Conservation (phyloP, 1,140 invertebrate species). For the Antheraea mylitta region DNA sequence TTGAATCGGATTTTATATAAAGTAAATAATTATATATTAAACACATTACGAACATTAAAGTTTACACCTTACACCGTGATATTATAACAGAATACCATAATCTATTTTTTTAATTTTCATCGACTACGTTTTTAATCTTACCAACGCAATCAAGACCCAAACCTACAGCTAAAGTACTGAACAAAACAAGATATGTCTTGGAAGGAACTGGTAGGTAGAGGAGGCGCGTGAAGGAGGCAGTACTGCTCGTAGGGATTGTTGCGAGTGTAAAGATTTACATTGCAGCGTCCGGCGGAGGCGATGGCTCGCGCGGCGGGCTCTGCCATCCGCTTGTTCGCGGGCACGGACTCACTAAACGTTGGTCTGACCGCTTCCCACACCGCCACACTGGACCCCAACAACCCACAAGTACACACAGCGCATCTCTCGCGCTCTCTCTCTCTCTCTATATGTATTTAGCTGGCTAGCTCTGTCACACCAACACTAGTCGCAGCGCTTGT, state of each 20-base stretch:
- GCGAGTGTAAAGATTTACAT: conserved; percentile 50
- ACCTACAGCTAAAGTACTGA: not conserved
- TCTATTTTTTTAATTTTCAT: not conserved
- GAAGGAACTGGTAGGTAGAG: not conserved
- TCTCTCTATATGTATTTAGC: not conserved
- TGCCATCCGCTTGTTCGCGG: conserved; percentile 87
- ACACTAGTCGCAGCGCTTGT: no score
- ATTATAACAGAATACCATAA: not conserved
- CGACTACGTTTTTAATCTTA: not conserved
- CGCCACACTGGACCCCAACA: conserved; percentile 77
- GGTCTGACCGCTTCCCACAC: conserved; percentile 83
- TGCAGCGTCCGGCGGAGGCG: conserved; percentile 86
- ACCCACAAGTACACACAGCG: conserved; percentile 69
- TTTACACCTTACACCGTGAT: not conserved
- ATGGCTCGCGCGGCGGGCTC: conserved; percentile 87
- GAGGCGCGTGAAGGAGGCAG: not conserved
- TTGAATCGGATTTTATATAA: no score
- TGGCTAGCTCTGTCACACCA: no score
- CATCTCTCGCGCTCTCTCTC: conserved; percentile 3
- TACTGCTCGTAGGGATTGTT: not conserved
- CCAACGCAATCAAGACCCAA: not conserved
- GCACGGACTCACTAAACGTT: conserved; percentile 86
- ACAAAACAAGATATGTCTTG: not conserved
- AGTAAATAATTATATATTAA: no score
- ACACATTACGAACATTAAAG: no score